These are phyloP conservation scores for Sebastes trivittatus DNA, from an alignment of 2,797 vertebrate genomes.

Conservation along the genomic window DNA sequence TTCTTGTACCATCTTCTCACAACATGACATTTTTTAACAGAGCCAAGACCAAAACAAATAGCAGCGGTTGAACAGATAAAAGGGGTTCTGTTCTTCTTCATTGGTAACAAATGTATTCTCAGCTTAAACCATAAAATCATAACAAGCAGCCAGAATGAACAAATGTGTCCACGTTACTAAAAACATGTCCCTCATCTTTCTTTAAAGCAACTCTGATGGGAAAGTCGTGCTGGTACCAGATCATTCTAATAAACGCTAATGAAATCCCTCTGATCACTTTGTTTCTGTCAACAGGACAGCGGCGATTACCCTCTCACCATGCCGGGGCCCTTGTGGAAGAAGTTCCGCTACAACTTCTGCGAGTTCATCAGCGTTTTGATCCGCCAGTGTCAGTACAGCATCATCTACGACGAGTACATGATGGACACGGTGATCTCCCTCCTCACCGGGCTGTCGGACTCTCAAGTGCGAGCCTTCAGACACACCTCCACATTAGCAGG, in stretches of 20 bases:
- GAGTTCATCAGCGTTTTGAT: constrained; percentile 98
- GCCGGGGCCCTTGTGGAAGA: constrained; percentile 98
- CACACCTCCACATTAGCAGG: constrained; percentile 98
- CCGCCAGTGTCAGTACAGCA: constrained; percentile 99
- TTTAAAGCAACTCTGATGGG: not conserved
- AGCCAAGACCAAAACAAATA: not conserved
- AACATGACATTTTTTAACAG: not conserved
- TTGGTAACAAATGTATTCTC: not conserved
- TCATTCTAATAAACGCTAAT: not conserved
- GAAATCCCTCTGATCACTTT: not conserved
- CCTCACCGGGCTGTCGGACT: constrained; percentile 97
- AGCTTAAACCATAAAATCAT: not conserved
- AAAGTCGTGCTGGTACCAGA: not conserved
- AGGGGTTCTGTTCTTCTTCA: not conserved
- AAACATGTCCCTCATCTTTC: not conserved
- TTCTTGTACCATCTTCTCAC: not conserved
- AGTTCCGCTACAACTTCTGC: constrained; percentile 98
- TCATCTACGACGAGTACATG: constrained; percentile 99
- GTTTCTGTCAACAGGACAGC: constrained; percentile 86
- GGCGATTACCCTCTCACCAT: constrained; percentile 98
- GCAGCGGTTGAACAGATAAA: not conserved
- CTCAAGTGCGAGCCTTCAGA: constrained; percentile 98
- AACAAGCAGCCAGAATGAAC: not conserved
- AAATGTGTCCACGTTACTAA: not conserved
- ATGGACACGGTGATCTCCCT: constrained; percentile 99